Evolutionary conservation across 2,113 vertebrate species (phyloP), one percentile per base, ranked within the genome.

Genomic region (Podarcis raffonei): DNA sequence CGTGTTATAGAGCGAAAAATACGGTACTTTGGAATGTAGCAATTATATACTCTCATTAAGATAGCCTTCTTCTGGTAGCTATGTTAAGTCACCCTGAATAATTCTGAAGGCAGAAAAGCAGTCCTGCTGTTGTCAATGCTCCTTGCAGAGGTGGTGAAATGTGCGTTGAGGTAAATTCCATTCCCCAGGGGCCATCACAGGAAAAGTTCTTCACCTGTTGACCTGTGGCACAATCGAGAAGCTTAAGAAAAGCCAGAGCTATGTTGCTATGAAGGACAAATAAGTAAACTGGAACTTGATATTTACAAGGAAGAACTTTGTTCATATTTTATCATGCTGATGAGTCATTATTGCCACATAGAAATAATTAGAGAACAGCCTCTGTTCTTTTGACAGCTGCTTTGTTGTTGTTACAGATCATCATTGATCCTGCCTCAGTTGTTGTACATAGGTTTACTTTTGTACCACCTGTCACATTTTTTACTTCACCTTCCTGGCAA

Each of bases 401-500:
- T 32, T 57, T 76, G 94, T 94, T 94, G 93, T 96, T 96, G 93
- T 94, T 96, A 85, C 81, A 91, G 95, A 95, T 97, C 94, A 92
- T 96, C 96, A 95, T 95, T 94, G 95, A 85, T 91, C 92, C 93
- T 95, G 93, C 95, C 89, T 95, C 62, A 93, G 94, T 96, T 96
- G 95, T 95, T 62, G 92, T 95, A 86, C 91, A 92, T 88, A 92
- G 90, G 6, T 94, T 95, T 96, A 92, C 94, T 94, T 96, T 96
- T 94, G 93, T 96, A 95, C 91, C 91, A 92, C 91, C 94, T 95
- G 94, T 96, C 96, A 92, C 93, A 94, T 95, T 96, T 48, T 96
- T 94, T 93, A 95, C 95, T 96, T 96, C 79, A 72, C 94, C 95
- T 95, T 92, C 95, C 91, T 90, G 94, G 86, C 91, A 93, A 94